Evolutionary conservation across 2,888 invertebrate genomes (phyloP), one percentile per base, ranked within the genome.

Genomic region (Athalia circularis): DNA sequence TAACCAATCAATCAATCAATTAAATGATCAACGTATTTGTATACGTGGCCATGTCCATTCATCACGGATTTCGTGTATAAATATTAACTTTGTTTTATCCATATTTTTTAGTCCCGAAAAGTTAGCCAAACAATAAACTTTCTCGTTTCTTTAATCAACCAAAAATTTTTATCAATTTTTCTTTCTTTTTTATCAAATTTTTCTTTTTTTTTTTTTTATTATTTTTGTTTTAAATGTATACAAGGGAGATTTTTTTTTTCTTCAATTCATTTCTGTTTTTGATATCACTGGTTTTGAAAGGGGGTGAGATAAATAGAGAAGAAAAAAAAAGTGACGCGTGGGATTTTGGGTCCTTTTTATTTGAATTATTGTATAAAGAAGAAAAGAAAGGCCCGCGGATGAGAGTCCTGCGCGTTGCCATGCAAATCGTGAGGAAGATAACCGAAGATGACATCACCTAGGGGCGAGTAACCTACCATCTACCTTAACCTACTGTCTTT

Each of bases 401-500:
- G 86, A 84, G 87, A 86, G 85, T 84, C 57, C 72, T 52, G 59
- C 11, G 59, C 59, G 80, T 87, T 84, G 87, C 86, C 85, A 86
- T 29, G 29, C 29, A 86, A 85, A 86, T 84, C 84, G 87, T 85
- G 87, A 87, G 85, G 87, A 88, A 87, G 87, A 87, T 85, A 84
- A 83, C 87, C 84, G 86, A 89, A 88, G 89, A 89, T 85, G 87
- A 86, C 84, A 87, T 88, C 87, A 89, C 84, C 89, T 87, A 87
- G 89, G 88, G 90, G 90, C 90, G 90, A 90, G 90, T 90, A 90
- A 90, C 88, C 86, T 87, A 89, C 88, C 87, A 90, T 88, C 87
- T 89, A 89, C 88, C 87, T 89, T 88, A 83, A 88, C 84, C 88
- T 88, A 87, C 86, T 89, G 87, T 89, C 86, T 89, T 89, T 89